Evolutionary conservation across 2,797 vertebrate species (phyloP).

Genomic region (Aythya fuligula): DNA sequence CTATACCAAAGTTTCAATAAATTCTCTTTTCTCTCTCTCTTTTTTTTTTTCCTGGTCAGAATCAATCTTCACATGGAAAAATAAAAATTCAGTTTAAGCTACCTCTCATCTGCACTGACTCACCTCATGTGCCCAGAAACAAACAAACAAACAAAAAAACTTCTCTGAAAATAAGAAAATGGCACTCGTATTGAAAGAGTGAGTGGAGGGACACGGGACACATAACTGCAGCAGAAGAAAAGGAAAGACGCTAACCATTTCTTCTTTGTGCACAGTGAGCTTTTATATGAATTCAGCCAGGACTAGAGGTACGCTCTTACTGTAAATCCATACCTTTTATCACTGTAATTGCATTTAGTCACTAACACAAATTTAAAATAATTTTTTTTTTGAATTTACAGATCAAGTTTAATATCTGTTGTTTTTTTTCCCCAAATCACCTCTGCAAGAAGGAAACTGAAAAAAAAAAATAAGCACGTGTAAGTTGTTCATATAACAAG

Average conservation of each 20-base stretch:
- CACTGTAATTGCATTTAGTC: neutral
- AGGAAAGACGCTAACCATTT: neutral
- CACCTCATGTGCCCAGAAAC: neutral
- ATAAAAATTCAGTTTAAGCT: neutral
- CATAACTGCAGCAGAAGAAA: neutral
- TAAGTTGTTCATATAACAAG: neutral
- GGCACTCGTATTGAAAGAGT: neutral
- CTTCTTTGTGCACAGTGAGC: neutral
- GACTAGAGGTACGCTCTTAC: neutral
- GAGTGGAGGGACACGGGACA: neutral
- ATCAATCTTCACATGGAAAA: neutral
- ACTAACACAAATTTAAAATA: neutral
- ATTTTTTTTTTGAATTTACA: neutral
- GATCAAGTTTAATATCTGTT: neutral
- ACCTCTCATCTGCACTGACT: neutral
- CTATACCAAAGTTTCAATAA: neutral
- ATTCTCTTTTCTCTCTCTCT: neutral
- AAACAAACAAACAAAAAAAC: too few species aligned
- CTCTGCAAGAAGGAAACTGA: neutral
- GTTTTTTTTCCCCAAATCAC: neutral
- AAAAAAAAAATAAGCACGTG: neutral
- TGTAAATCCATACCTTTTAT: neutral
- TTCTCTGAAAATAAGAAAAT: neutral
- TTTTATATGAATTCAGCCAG: neutral
- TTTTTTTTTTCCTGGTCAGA: neutral